Percentiles rank a stretch among this genome's conserved stretches.
Evolutionary conservation across 2,888 invertebrate species (phyloP).

Genomic region (Anoplius nigerrimus): DNA sequence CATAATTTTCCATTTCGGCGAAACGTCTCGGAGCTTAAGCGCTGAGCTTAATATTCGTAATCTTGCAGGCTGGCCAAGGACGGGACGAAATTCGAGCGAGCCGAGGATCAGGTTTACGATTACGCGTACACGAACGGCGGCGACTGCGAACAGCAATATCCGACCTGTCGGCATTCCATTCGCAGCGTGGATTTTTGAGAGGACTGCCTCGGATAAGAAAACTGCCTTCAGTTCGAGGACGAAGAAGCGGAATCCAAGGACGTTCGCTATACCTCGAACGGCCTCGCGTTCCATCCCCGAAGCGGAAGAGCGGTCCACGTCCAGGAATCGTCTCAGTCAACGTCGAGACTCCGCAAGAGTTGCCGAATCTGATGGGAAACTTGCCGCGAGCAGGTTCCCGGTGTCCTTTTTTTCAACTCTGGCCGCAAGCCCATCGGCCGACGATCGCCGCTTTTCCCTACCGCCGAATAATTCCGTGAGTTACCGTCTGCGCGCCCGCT

Average conservation of each 20-base stretch:
- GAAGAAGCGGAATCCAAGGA: neutral
- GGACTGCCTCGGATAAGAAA: neutral
- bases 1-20: too few species aligned
- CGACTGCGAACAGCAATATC: constrained; percentile 75
- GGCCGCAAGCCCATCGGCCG: constrained; percentile 51
- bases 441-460: constrained; percentile 17
- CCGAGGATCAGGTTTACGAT: constrained; percentile 73
- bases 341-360: neutral
- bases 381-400: constrained; percentile 25
- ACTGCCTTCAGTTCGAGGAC: neutral
- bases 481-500: neutral
- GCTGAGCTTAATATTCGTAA: too few species aligned
- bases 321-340: neutral
- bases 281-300: neutral
- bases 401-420: constrained; percentile 49
- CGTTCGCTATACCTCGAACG: neutral
- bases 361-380: constrained; percentile 41
- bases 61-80: constrained; percentile 63
- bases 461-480: neutral
- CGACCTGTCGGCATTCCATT: constrained; percentile 74
- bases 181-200: constrained; percentile 62
- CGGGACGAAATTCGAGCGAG: constrained; percentile 63
- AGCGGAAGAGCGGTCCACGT: neutral
- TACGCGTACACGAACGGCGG: constrained; percentile 70
- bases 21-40: too few species aligned